Conservation (phyloP, 2,113 vertebrate genomes). For the Peromyscus maniculatus region DNA sequence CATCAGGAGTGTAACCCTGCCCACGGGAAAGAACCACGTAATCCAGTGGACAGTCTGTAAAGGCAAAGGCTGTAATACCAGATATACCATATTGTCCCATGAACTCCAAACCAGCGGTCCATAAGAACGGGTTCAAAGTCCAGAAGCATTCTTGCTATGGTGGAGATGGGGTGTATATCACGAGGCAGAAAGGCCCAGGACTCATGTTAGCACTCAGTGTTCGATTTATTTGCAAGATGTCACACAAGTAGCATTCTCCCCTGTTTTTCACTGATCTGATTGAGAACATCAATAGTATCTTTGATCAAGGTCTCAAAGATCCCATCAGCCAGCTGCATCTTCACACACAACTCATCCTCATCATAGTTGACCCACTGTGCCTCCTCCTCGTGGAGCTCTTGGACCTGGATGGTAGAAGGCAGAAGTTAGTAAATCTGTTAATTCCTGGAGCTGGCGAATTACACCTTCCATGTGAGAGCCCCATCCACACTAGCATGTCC, state of each 20-base stretch:
- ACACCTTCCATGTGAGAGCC: not conserved
- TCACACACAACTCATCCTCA: slow-evolving; percentile 97
- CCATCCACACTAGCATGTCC: not conserved
- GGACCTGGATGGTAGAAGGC: slow-evolving; percentile 89
- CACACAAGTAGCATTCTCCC: slow-evolving; percentile 88
- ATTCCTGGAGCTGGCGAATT: not conserved
- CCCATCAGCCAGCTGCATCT: slow-evolving; percentile 98
- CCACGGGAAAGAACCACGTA: slow-evolving; percentile 62
- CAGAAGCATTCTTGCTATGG: slow-evolving; percentile 68
- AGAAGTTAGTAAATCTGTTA: not conserved
- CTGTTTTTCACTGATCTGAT: slow-evolving; percentile 93
- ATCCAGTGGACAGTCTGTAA: slow-evolving; percentile 70
- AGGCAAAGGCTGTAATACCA: slow-evolving; percentile 75
- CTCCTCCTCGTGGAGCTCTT: slow-evolving; percentile 98
- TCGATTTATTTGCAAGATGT: slow-evolving; percentile 86
- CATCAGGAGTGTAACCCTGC: slow-evolving; percentile 65
- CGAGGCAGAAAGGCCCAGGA: slow-evolving; percentile 79
- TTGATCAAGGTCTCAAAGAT: slow-evolving; percentile 97
- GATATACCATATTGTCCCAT: slow-evolving; percentile 64
- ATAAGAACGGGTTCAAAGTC: slow-evolving; percentile 63
- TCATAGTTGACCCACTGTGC: slow-evolving; percentile 99
- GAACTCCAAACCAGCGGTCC: slow-evolving; percentile 70
- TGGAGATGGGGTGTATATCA: slow-evolving; percentile 72
- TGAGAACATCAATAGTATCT: slow-evolving; percentile 94
- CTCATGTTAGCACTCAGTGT: slow-evolving; percentile 80